Evolutionary conservation across 2,888 invertebrate genomes (phyloP).

Genomic region (Catocala sponsa): DNA sequence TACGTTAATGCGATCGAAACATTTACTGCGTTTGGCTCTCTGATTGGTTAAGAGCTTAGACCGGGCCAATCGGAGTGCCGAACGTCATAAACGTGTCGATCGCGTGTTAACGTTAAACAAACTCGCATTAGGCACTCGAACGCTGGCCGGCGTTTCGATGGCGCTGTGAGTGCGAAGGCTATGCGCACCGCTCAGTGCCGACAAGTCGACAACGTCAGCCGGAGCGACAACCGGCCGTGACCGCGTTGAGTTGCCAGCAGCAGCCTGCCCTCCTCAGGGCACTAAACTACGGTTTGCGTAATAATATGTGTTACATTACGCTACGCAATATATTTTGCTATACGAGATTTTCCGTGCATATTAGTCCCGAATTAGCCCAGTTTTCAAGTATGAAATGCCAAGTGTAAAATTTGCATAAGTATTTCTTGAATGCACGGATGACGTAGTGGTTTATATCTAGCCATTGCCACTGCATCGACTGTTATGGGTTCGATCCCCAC

Average conservation of each 20-base stretch:
- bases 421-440: no score
- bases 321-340: conserved; percentile 25
- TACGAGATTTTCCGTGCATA: conserved; percentile 20
- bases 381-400: conserved; percentile 11
- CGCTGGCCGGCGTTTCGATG: conserved; percentile 9
- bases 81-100: no score
- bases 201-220: conserved; percentile 48
- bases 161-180: conserved; percentile 10
- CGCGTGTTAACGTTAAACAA: no score
- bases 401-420: not conserved
- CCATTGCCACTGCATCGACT: no score
- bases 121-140: not conserved
- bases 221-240: conserved; percentile 80
- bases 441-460: no score
- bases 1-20: no score
- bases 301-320: conserved; percentile 50
- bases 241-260: conserved; percentile 71
- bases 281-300: conserved; percentile 62
- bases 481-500: no score
- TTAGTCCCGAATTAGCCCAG: conserved; percentile 22
- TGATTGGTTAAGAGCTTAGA: no score
- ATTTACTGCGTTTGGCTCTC: no score
- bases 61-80: no score
- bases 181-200: conserved; percentile 32
- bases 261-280: conserved; percentile 55